Evolutionary conservation across 2,113 vertebrate species (phyloP).

Genomic region (Gymnarchus niloticus): DNA sequence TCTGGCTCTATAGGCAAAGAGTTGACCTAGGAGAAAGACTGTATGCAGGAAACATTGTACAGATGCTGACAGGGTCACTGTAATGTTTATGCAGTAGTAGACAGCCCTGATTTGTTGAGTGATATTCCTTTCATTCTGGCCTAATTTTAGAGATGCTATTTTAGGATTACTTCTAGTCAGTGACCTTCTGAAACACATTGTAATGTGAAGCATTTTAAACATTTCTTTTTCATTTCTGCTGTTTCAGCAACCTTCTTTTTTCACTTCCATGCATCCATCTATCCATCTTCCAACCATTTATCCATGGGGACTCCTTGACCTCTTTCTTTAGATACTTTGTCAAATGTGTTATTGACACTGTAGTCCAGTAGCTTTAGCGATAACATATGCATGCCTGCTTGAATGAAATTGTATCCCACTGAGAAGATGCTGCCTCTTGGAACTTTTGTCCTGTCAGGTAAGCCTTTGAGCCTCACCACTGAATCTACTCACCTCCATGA

Average conservation of each 20-base stretch:
- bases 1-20: no score
- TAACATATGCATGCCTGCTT: background rate
- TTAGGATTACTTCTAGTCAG: background rate
- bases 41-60: no score
- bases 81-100: no score
- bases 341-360: no score
- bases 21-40: no score
- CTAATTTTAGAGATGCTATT: background rate
- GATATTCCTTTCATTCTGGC: background rate
- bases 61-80: no score
- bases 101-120: no score
- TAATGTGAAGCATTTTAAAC: no score
- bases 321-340: no score
- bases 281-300: background rate
- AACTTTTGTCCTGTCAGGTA: background rate
- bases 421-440: background rate
- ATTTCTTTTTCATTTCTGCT: no score
- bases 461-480: background rate
- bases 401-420: background rate
- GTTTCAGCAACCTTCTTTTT: no score
- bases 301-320: background rate
- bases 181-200: background rate
- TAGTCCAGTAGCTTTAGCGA: background rate
- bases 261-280: no score
- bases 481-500: background rate